Evolutionary conservation across 35 echinoderm and acorn worm genomes (phyloP).

Genomic region (Strongylocentrotus purpuratus): DNA sequence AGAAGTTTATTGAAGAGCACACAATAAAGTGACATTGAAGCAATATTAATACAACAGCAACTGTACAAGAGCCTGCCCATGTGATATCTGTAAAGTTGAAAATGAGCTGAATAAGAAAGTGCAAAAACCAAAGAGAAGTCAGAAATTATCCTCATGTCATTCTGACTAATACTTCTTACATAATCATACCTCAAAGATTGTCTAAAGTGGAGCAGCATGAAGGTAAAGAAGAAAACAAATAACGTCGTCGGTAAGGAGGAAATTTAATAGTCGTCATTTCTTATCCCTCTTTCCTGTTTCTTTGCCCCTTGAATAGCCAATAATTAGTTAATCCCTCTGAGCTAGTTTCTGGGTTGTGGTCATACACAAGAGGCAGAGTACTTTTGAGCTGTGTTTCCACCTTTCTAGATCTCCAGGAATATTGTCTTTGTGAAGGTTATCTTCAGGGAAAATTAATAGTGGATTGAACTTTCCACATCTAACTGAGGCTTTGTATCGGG

Average conservation of each 20-base stretch:
- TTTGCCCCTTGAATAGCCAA: not conserved
- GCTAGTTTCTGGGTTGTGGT: conserved; percentile 9
- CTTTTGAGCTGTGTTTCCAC: not conserved
- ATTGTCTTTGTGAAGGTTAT: not conserved
- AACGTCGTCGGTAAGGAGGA: not conserved
- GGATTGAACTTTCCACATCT: not conserved
- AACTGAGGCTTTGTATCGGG: too few relatives aligned
- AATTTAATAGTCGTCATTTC: conserved; percentile 11
- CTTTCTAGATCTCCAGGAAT: not conserved
- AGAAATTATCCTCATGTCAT: not conserved
- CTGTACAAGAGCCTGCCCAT: not conserved
- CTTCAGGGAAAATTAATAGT: not conserved
- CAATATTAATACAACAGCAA: too few relatives aligned
- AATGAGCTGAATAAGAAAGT: not conserved
- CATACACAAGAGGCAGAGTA: not conserved
- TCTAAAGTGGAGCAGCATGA: not conserved
- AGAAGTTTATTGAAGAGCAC: not conserved
- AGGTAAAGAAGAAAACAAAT: not conserved
- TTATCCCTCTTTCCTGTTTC: conserved; percentile 25
- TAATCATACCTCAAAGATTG: not conserved
- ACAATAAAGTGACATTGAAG: too few relatives aligned
- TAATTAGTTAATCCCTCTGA: conserved; percentile 34
- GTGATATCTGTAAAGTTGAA: not conserved
- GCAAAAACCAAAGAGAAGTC: not conserved
- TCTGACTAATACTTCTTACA: conserved; percentile 44